phyloP scores from a whole-genome alignment of 2,888 invertebrate species.

The Drosophila tanythrix region DNA sequence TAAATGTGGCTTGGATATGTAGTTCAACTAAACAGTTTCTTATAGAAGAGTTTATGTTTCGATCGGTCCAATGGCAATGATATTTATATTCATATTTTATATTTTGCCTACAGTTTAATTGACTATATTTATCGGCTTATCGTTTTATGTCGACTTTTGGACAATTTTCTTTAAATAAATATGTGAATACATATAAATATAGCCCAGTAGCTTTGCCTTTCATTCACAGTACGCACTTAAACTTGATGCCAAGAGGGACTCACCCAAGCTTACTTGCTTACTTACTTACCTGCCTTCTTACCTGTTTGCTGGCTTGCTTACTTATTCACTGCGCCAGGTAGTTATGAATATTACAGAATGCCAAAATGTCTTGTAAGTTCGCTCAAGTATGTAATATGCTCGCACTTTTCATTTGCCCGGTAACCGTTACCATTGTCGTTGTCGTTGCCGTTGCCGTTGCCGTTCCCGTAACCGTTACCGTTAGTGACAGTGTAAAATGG shows the following conservation, averaged over 20 bases:
- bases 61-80: background rate
- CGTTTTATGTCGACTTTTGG: background rate
- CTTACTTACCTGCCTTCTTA: background rate
- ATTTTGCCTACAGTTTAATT: background rate
- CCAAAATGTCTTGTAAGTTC: constrained; percentile 74
- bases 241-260: constrained; percentile 9
- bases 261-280: background rate
- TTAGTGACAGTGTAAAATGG: constrained; percentile 65
- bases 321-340: constrained; percentile 59
- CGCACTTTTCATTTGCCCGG: constrained; percentile 67
- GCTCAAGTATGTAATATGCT: constrained; percentile 72
- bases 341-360: constrained; percentile 76
- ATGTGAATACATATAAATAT: constrained; percentile 13
- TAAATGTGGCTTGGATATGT: background rate
- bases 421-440: constrained; percentile 46
- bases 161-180: constrained; percentile 16
- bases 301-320: constrained; percentile 16
- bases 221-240: constrained; percentile 25
- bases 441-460: constrained; percentile 10
- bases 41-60: background rate
- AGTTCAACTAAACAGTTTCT: background rate
- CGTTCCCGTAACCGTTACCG: constrained; percentile 53
- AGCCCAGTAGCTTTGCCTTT: constrained; percentile 3
- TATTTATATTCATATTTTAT: background rate
- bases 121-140: background rate